Evolutionary conservation across 1,140 invertebrate genomes (phyloP), one percentile per base, ranked within the genome.

Genomic region (Bombus fervidus): DNA sequence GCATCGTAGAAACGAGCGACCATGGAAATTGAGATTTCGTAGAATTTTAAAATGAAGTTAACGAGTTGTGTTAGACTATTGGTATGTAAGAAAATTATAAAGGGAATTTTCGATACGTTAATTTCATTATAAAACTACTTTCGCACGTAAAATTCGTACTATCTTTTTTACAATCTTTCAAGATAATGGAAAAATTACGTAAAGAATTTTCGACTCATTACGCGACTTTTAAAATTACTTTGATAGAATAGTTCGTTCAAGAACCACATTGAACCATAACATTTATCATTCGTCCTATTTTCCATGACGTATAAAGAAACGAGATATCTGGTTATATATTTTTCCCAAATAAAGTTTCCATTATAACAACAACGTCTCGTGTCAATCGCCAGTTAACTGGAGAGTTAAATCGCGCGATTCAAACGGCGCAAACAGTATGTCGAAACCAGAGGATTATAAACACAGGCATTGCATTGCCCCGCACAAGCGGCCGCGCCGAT

Each of bases 371-470:
- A 41, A n/a, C 15, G 25, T 77, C 39, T 12, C 31, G 8, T n/a
- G 75, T 77, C 75, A 62, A 77, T 62, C 57, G 47, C 37, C 25
- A 62, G 25, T 41, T n/a, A 31, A 39, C 12, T 1, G 25, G 25
- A n/a, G 39, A n/a, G 22, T n/a, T 72, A 43, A 72, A 41, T 77
- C 47, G n/a, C 22, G 34, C 73, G 34, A n/a, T 41, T n/a, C 43
- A 9, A 34, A 34, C 79, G 43, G 72, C 10, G 6, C n/a, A 39
- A 53, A 34, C 47, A 31, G 72, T 18, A 41, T 79, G n/a, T 80
- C 53, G 76, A 64, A 79, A 62, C 22, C 75, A 18, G 18, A 28
- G 57, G 31, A 82, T 66, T 43, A 53, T 22, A 75, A 74, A 64
- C 59, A 57, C 9, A 12, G n/a, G 43, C 80, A 53, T 71, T 76